Conservation (phyloP, 1,140 invertebrate genomes). For the Oryctes rhinoceros region DNA sequence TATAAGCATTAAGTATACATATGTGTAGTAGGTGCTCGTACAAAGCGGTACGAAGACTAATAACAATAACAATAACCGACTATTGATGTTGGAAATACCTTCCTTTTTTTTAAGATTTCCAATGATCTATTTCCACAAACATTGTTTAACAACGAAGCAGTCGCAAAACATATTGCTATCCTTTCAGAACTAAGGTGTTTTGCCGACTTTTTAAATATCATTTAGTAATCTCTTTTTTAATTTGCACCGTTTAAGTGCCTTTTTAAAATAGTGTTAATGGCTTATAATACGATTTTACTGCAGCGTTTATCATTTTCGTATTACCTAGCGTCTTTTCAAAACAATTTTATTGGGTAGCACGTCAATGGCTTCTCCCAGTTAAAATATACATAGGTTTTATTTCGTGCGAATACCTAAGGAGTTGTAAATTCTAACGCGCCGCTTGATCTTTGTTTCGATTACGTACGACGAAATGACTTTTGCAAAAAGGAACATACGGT, state of each 20-base stretch:
- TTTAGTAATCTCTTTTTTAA: conserved; percentile 3
- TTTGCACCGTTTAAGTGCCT: background rate
- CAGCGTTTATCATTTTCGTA: background rate
- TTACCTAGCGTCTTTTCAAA: conserved; percentile 8
- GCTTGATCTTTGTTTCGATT: conserved; percentile 4
- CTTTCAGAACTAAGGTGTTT: conserved; percentile 4
- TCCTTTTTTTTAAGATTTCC: too few species aligned
- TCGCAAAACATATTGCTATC: background rate
- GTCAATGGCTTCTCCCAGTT: background rate
- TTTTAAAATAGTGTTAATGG: conserved; percentile 20
- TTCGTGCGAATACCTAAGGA: background rate
- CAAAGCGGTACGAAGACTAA: too few species aligned
- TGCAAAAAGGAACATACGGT: background rate
- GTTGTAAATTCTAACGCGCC: background rate
- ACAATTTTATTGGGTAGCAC: conserved; percentile 23
- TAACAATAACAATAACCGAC: too few species aligned
- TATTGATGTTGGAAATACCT: too few species aligned
- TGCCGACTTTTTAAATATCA: background rate
- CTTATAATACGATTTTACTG: background rate
- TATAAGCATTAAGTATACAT: background rate
- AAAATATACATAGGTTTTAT: background rate
- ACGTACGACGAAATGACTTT: background rate
- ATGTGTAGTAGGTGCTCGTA: background rate
- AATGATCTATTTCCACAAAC: background rate
- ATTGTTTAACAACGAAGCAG: background rate